phyloP scores from a whole-genome alignment of 2,797 vertebrate genomes.

The Danio tinwini region DNA sequence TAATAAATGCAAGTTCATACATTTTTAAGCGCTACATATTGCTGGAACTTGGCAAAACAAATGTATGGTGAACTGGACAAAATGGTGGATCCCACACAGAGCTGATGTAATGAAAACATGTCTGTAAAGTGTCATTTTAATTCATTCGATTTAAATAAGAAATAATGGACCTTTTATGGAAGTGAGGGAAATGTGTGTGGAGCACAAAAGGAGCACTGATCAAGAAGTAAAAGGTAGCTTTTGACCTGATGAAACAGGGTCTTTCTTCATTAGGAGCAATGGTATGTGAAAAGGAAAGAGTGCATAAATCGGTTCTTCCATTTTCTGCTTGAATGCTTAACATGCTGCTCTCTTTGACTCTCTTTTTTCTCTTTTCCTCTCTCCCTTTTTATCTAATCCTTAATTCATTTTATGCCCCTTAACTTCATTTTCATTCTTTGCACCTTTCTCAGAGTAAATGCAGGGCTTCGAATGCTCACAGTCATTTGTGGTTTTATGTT shows the following conservation, averaged over 20 bases:
- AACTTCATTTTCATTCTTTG: conserved; percentile 23
- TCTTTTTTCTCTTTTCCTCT: conserved; percentile 16
- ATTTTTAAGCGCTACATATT: conserved; percentile 69
- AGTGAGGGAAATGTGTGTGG: neutral
- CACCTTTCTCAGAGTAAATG: conserved; percentile 17
- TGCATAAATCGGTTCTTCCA: conserved; percentile 19
- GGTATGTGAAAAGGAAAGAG: conserved; percentile 29
- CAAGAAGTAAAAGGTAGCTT: neutral
- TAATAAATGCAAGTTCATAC: conserved; percentile 72
- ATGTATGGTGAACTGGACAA: conserved; percentile 53
- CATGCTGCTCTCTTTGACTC: conserved; percentile 14
- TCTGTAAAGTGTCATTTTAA: neutral
- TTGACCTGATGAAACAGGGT: conserved; percentile 3
- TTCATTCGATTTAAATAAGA: neutral
- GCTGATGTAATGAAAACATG: neutral
- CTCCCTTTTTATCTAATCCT: conserved; percentile 11
- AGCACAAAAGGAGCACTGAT: neutral
- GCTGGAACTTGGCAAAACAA: conserved; percentile 63
- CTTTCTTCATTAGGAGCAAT: conserved; percentile 19
- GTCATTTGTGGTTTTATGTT: neutral
- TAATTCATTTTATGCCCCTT: conserved; percentile 41
- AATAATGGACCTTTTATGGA: neutral
- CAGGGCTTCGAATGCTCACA: neutral
- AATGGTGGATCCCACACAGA: conserved; percentile 34
- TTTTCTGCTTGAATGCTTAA: conserved; percentile 49